Evolutionary conservation across 2,888 invertebrate genomes (phyloP), one percentile per base, ranked within the genome.

Genomic region (Criorhina ranunculi): DNA sequence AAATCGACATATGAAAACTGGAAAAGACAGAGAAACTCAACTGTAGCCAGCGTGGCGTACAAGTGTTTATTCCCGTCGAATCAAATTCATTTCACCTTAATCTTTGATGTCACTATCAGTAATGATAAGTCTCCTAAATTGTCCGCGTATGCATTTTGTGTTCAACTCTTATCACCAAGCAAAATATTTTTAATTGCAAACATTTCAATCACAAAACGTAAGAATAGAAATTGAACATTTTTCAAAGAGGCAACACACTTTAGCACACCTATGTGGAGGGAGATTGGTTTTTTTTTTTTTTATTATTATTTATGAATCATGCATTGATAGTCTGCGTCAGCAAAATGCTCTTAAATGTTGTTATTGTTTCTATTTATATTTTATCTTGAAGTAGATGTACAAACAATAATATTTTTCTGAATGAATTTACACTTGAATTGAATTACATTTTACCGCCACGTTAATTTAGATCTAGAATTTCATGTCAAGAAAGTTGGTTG

Each of bases 1-100:
- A n/a, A 3, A 53, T 33, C 33, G 15, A 35, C 17, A 31, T 5
- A 9, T 15, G 1, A 2, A 24, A 7, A 11, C 11, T n/a, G 7
- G 11, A 17, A 55, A 55, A 12, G 5, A 15, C 33, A 2, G 0
- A 35, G 31, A 31, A 33, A 33, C 11, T 33, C 15, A 33, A 9
- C 17, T 35, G 19, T 55, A 46, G 62, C 62, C 62, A 62, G 62
- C 44, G 62, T 62, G 62, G 62, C 62, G 31, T 46, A 33, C 31
- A 62, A n/a, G 17, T 19, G 6, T 17, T 44, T 44, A n/a, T 44
- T 29, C 19, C 40, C 24, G n/a, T 37, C 24, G n/a, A 24, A n/a
- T 9, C 9, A 24, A 12, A 17, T n/a, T 19, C 40, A 12, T 24
- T n/a, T 40, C 57, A 59, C 12, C 6, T 40, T 24, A 40, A 59